Percentiles rank a stretch among this genome's conserved stretches.
Evolutionary conservation across 2,797 vertebrate species (phyloP).

Genomic region (Decapterus maruadsi): DNA sequence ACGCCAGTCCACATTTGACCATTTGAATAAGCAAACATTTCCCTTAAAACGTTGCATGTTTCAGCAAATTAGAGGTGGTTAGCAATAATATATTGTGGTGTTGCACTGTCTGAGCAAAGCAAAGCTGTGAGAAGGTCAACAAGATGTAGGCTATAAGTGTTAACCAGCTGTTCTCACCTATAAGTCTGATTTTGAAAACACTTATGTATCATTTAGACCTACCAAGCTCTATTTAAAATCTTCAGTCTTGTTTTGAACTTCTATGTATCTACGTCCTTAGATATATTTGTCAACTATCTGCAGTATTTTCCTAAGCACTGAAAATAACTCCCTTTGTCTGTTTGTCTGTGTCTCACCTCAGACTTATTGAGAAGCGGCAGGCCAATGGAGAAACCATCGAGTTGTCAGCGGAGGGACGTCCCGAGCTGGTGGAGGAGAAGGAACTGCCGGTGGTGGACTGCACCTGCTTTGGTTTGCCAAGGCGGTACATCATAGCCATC

Average conservation of each 20-base stretch:
- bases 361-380: slow-evolving; percentile 91
- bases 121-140: background rate
- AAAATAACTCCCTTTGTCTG: background rate
- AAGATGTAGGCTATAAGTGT: background rate
- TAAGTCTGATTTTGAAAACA: background rate
- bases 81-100: background rate
- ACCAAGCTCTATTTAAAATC: background rate
- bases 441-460: slow-evolving; percentile 91
- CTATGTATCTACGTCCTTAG: background rate
- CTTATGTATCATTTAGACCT: background rate
- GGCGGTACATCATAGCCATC: slow-evolving; percentile 95
- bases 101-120: background rate
- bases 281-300: background rate
- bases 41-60: background rate
- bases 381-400: slow-evolving; percentile 91
- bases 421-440: slow-evolving; percentile 88
- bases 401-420: slow-evolving; percentile 90
- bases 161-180: background rate
- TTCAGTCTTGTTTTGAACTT: background rate
- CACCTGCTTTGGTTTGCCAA: slow-evolving; percentile 93
- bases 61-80: background rate
- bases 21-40: background rate
- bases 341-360: slow-evolving; percentile 52
- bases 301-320: background rate
- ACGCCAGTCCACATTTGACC: background rate